A percentile compares a stretch with the other conserved stretches of the same genome.
Evolutionary conservation across 2,888 invertebrate genomes (phyloP).

Genomic region (Tortricodes alternella): DNA sequence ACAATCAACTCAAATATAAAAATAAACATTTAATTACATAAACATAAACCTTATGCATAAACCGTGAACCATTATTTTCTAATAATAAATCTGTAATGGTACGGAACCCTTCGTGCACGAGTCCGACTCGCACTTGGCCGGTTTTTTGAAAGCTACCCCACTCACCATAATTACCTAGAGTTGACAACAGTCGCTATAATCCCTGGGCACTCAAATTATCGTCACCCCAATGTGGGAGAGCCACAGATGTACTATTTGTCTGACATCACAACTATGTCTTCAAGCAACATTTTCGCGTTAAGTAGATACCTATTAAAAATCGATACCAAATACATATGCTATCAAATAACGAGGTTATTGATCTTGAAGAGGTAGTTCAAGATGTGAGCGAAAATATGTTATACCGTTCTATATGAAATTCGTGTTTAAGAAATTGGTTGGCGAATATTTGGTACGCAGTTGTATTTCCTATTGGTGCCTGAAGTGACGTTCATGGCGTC

Average conservation of each 20-base stretch:
- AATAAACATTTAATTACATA: too few relatives aligned
- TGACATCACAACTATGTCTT: not conserved
- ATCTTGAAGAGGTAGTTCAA: slow-evolving; percentile 10
- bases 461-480: not conserved
- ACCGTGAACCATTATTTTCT: too few relatives aligned
- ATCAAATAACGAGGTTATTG: slow-evolving; percentile 24
- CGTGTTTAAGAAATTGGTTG: not conserved
- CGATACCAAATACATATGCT: slow-evolving; percentile 14
- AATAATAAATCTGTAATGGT: too few relatives aligned
- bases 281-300: not conserved
- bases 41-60: too few relatives aligned
- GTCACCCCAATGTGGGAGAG: slow-evolving; percentile 31
- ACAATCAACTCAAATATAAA: too few relatives aligned
- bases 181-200: slow-evolving; percentile 33
- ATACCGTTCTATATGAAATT: slow-evolving; percentile 3
- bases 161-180: slow-evolving; percentile 50
- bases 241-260: not conserved
- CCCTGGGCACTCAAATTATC: slow-evolving; percentile 43
- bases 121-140: not conserved
- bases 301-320: too few relatives aligned
- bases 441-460: not conserved
- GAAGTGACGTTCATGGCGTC: not conserved
- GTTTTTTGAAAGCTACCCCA: slow-evolving; percentile 39
- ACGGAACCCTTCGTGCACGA: too few relatives aligned
- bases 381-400: slow-evolving; percentile 13